Conservation (phyloP, 2,113 vertebrate species). For the Gorsachius goisagi region DNA sequence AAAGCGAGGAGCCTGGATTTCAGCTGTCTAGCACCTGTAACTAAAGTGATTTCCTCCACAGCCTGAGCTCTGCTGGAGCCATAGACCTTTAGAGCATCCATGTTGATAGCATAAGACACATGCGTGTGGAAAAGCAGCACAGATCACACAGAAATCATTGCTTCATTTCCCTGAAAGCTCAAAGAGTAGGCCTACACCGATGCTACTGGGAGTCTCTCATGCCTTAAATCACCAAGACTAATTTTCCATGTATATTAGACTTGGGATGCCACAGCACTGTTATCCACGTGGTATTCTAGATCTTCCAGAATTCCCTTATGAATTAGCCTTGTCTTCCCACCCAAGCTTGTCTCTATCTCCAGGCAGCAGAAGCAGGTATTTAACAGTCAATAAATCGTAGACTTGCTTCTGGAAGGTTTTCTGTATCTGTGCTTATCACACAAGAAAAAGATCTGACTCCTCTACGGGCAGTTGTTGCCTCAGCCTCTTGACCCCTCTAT, state of each 20-base stretch:
- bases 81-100: not conserved
- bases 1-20: not conserved
- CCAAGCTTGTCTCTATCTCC: not conserved
- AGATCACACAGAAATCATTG: not conserved
- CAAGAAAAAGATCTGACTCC: not conserved
- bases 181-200: not conserved
- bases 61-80: not conserved
- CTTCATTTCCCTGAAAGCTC: not conserved
- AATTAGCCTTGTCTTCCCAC: not conserved
- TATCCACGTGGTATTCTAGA: not conserved
- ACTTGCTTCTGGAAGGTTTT: not conserved
- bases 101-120: not conserved
- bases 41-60: not conserved
- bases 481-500: not conserved
- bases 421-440: not conserved
- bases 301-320: not conserved
- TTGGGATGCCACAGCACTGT: not conserved
- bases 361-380: not conserved
- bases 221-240: not conserved
- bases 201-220: not conserved
- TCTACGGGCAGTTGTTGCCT: not conserved
- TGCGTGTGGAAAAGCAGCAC: not conserved
- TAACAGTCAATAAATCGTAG: not conserved
- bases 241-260: fast-evolving
- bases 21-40: not conserved